Conservation (phyloP, 2,797 vertebrate species). For the Manis crassicaudata region DNA sequence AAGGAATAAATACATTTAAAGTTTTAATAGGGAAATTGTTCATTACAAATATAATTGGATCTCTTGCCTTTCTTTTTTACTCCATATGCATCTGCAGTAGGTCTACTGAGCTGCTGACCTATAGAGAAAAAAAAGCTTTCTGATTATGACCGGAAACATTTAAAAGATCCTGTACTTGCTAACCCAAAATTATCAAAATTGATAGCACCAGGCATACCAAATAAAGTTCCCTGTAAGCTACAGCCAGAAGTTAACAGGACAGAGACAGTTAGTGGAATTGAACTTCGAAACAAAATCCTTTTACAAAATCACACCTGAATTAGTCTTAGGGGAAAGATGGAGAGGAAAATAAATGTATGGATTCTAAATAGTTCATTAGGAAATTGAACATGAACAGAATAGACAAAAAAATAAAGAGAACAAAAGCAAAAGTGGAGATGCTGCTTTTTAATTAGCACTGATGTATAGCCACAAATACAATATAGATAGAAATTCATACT, state of each 20-base stretch:
- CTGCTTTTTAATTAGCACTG: conserved; percentile 45
- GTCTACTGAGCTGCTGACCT: conserved; percentile 34
- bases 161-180: not conserved
- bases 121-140: not conserved
- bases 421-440: not conserved
- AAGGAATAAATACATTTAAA: conserved; percentile 60
- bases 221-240: not conserved
- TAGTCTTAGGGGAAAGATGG: not conserved
- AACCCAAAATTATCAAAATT: conserved; percentile 60
- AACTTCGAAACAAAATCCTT: conserved; percentile 45
- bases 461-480: not conserved
- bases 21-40: conserved; percentile 50
- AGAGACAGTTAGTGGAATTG: not conserved
- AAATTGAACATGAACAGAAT: conserved; percentile 26
- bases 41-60: conserved; percentile 52
- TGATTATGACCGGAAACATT: conserved; percentile 39
- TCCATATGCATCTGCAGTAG: not conserved
- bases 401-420: not conserved
- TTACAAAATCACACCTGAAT: conserved; percentile 32
- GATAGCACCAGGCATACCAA: not conserved
- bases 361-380: conserved; percentile 33
- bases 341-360: not conserved
- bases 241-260: not conserved
- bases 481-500: conserved; percentile 66
- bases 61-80: conserved; percentile 44